Conservation (phyloP, 2,888 invertebrate genomes). For the Lymantria monacha region DNA sequence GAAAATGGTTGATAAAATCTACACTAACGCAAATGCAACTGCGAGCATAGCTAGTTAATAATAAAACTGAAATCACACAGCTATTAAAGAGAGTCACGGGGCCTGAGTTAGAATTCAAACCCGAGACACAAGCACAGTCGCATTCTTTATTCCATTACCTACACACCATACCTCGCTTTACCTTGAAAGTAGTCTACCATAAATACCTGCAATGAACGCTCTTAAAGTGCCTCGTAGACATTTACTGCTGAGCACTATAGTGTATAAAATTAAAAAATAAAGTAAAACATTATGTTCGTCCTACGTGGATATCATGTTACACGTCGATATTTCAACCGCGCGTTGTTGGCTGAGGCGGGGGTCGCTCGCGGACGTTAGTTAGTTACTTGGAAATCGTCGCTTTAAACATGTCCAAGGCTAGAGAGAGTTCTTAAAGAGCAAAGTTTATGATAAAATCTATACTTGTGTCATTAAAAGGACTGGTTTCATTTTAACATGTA, state of each 20-base stretch:
- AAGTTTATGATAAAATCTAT: neutral
- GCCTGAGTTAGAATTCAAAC: no score
- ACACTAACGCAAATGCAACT: no score
- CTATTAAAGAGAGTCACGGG: no score
- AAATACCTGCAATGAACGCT: neutral
- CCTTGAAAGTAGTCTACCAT: neutral
- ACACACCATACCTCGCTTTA: no score
- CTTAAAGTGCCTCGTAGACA: slow-evolving; percentile 1
- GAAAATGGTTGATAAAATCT: no score
- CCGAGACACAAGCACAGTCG: no score
- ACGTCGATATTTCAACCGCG: slow-evolving; percentile 41
- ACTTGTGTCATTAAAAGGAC: neutral
- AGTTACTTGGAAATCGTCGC: neutral
- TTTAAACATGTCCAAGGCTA: neutral
- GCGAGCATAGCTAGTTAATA: no score
- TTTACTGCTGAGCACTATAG: slow-evolving; percentile 5
- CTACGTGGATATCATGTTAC: slow-evolving; percentile 43
- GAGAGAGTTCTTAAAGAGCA: neutral
- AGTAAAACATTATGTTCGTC: slow-evolving; percentile 29
- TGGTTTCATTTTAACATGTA: neutral
- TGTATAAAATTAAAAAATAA: slow-evolving; percentile 6
- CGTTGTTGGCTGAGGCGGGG: neutral
- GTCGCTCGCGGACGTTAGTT: neutral
- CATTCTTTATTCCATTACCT: no score
- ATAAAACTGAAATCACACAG: no score